phyloP scores from a whole-genome alignment of 2,113 vertebrate species.

The Alectura lathami region DNA sequence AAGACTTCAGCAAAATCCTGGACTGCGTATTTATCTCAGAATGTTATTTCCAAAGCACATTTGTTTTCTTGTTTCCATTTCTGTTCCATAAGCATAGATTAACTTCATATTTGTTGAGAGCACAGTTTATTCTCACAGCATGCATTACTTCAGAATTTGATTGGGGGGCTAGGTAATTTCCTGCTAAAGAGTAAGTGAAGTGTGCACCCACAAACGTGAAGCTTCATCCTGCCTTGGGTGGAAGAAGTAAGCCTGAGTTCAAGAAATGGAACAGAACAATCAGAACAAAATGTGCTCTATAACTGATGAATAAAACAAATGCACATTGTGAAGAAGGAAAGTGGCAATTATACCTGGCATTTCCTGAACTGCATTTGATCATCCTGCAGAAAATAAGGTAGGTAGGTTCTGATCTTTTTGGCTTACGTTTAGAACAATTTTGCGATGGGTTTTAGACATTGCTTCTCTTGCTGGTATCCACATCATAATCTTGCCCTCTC shows the following conservation, averaged over 20 bases:
- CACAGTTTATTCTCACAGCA: not conserved
- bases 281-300: not conserved
- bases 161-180: not conserved
- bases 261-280: not conserved
- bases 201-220: not conserved
- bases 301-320: not conserved
- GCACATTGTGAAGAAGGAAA: not conserved
- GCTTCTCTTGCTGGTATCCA: not conserved
- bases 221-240: not conserved
- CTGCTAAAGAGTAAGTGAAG: not conserved
- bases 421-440: not conserved
- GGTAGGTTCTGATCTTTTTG: not conserved
- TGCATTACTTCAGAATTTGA: not conserved
- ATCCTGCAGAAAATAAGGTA: not conserved
- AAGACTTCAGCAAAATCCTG: not conserved
- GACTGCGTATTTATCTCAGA: not conserved
- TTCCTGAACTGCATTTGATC: slow-evolving; percentile 22
- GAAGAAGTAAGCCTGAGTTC: not conserved
- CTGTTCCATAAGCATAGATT: not conserved
- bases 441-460: not conserved
- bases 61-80: not conserved
- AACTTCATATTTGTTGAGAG: not conserved
- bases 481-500: not conserved
- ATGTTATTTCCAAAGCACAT: not conserved
- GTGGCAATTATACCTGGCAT: not conserved